phyloP scores from a whole-genome alignment of 2,888 invertebrate species.

The Limnephilus rhombicus region DNA sequence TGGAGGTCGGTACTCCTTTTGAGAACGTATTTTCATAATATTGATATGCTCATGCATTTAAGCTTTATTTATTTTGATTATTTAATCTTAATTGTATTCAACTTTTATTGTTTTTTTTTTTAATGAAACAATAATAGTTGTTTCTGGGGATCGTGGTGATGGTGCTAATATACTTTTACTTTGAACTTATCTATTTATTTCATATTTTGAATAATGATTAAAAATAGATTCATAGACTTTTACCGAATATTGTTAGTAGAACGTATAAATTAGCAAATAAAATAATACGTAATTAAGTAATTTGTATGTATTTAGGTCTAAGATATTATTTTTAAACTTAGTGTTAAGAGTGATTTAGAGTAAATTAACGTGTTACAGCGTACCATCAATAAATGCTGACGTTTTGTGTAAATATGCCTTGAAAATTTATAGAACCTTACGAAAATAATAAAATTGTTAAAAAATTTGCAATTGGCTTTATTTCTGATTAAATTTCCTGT shows the following conservation, averaged over 20 bases:
- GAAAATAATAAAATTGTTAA: not conserved
- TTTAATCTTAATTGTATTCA: not conserved
- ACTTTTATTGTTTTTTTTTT: not conserved
- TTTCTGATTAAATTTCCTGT: not conserved
- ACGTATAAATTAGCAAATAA: not conserved
- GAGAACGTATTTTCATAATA: not conserved
- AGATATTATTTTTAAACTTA: not conserved
- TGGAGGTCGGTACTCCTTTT: not conserved
- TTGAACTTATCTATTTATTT: slow-evolving; percentile 22
- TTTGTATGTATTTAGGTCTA: not conserved
- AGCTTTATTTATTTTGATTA: slow-evolving; percentile 8
- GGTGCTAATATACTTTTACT: not conserved
- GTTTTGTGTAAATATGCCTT: slow-evolving; percentile 18
- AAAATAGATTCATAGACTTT: not conserved
- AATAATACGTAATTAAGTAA: not conserved
- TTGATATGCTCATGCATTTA: not conserved
- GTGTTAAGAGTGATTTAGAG: not conserved
- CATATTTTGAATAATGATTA: not conserved
- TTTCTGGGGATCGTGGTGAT: slow-evolving; percentile 31
- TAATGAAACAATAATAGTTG: not conserved
- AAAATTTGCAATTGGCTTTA: not conserved
- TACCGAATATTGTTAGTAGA: not conserved
- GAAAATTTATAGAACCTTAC: not conserved
- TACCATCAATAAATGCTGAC: not conserved
- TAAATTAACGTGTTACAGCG: not conserved